A percentile compares a stretch with the other conserved stretches of the same genome.
Evolutionary conservation across 2,888 invertebrate species (phyloP).

Genomic region (Caenorhabditis sinica): DNA sequence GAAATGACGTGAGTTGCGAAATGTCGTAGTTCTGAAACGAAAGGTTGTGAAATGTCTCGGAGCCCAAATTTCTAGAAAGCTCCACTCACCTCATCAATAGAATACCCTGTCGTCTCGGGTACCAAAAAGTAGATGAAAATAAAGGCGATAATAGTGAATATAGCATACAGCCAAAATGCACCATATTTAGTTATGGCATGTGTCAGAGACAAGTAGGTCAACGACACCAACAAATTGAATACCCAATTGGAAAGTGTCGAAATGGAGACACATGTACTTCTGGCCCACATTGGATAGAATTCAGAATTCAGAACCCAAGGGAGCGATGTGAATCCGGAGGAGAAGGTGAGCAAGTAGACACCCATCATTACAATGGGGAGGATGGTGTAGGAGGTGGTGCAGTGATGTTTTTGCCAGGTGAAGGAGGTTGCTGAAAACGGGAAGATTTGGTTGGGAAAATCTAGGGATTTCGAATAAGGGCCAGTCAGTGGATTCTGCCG

Average conservation of each 20-base stretch:
- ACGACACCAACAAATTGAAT: conserved; percentile 86
- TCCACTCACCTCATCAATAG: conserved; percentile 85
- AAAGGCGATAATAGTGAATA: conserved; percentile 84
- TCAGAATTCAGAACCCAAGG: conserved; percentile 87
- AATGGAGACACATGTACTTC: conserved; percentile 85
- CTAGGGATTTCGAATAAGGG: too few species aligned
- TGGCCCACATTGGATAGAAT: conserved; percentile 86
- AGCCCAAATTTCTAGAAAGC: not conserved
- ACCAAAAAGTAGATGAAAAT: conserved; percentile 85
- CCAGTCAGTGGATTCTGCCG: too few species aligned
- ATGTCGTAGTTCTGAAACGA: too few species aligned
- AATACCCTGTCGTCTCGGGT: conserved; percentile 86
- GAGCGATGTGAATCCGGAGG: conserved; percentile 83
- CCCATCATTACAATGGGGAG: conserved; percentile 82
- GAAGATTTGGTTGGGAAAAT: too few species aligned
- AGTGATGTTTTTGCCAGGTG: conserved; percentile 62
- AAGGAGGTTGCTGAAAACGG: conserved; percentile 31
- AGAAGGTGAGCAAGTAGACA: conserved; percentile 77
- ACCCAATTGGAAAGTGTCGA: conserved; percentile 85
- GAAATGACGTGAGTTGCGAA: too few species aligned
- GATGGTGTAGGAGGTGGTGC: conserved; percentile 83
- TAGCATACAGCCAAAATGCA: conserved; percentile 86
- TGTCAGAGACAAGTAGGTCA: conserved; percentile 85
- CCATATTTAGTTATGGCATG: conserved; percentile 80
- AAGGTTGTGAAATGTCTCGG: too few species aligned